Conservation (phyloP, 2,888 invertebrate genomes). For the Polia nebulosa region DNA sequence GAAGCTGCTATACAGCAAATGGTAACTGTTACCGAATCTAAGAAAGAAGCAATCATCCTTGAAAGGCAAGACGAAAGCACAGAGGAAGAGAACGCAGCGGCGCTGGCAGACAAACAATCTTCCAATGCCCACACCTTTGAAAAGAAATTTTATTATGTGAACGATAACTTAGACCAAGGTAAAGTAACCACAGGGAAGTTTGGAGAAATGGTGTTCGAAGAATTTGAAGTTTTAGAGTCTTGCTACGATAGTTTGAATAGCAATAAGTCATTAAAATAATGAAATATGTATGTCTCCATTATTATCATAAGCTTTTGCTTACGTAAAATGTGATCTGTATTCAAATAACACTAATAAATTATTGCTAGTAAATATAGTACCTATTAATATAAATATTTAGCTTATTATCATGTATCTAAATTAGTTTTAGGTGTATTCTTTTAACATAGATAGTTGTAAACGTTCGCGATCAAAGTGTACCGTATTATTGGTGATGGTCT, state of each 20-base stretch:
- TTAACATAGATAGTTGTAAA: constrained; percentile 71
- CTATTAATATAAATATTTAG: constrained; percentile 79
- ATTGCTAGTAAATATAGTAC: constrained; percentile 82
- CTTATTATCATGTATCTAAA: constrained; percentile 77
- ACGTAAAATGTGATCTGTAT: constrained; percentile 88
- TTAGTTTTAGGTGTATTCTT: constrained; percentile 69
- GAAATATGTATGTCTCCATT: constrained; percentile 66
- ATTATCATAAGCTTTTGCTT: constrained; percentile 79
- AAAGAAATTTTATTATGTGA: constrained; percentile 92
- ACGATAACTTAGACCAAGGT: constrained; percentile 90
- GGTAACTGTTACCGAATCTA: constrained; percentile 52
- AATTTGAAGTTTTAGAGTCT: constrained; percentile 93
- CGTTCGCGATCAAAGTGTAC: constrained; percentile 76
- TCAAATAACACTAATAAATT: constrained; percentile 87
- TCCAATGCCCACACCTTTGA: constrained; percentile 84
- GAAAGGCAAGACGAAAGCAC: constrained; percentile 65
- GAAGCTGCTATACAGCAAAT: constrained; percentile 67
- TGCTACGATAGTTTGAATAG: constrained; percentile 92
- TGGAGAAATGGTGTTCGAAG: constrained; percentile 96
- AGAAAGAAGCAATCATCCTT: constrained; percentile 66
- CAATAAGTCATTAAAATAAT: constrained; percentile 87
- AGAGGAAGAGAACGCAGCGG: constrained; percentile 67
- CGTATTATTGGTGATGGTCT: constrained; percentile 88
- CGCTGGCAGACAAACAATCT: constrained; percentile 73
- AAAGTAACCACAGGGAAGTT: constrained; percentile 92